These are phyloP conservation scores for Phataginus tricuspis DNA, from an alignment of 2,797 vertebrate species.

Conservation along the genomic window DNA sequence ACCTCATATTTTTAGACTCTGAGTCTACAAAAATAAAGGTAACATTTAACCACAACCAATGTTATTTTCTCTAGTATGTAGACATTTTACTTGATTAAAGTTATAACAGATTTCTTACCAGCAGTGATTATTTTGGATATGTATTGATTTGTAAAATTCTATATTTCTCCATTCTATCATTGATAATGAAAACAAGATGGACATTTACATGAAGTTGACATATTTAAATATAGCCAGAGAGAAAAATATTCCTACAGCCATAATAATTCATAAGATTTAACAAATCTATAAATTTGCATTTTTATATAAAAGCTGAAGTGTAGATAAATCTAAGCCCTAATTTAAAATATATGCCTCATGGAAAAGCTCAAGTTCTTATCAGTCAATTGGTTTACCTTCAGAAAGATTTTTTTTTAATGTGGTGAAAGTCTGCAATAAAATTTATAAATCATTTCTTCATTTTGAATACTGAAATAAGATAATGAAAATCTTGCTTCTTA, in stretches of 20 bases:
- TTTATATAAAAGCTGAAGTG: conserved; percentile 53
- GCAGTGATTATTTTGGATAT: conserved; percentile 28
- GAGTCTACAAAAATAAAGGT: conserved; percentile 37
- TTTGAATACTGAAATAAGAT: conserved; percentile 68
- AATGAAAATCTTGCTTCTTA: conserved; percentile 59
- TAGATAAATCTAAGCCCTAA: conserved; percentile 75
- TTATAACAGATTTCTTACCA: background rate
- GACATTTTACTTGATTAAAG: conserved; percentile 12
- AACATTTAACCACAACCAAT: conserved; percentile 42
- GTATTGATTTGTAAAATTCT: conserved; percentile 13
- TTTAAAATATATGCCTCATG: conserved; percentile 70
- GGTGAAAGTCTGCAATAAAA: conserved; percentile 57
- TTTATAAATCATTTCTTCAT: conserved; percentile 73
- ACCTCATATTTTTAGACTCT: background rate
- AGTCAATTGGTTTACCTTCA: conserved; percentile 66
- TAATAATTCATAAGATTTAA: conserved; percentile 67
- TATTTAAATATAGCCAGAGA: conserved; percentile 45
- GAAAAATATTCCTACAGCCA: conserved; percentile 53
- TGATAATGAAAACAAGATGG: conserved; percentile 46
- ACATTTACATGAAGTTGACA: conserved; percentile 26
- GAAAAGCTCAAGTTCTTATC: conserved; percentile 72
- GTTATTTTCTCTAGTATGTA: background rate
- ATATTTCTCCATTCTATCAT: background rate
- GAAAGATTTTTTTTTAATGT: conserved; percentile 45
- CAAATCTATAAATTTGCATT: conserved; percentile 73